Conservation (phyloP, 1,140 invertebrate genomes). For the Lepidurus arcticus region DNA sequence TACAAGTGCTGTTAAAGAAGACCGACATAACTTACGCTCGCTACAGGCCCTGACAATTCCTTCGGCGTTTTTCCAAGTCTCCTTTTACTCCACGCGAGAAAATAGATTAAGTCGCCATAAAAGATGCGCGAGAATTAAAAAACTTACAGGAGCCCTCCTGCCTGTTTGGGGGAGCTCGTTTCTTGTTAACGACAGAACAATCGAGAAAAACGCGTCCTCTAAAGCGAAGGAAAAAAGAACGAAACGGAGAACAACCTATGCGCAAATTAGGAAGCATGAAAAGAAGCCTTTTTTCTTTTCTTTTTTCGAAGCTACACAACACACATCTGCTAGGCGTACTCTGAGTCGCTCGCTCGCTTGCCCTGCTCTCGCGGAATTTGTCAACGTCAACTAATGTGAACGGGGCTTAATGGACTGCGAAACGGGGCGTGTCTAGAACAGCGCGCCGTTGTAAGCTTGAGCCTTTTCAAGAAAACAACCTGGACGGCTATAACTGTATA, state of each 20-base stretch:
- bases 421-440: neutral
- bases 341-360: neutral
- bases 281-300: neutral
- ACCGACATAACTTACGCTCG: neutral
- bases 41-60: neutral
- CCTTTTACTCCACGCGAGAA: neutral
- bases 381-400: neutral
- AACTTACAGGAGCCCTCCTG: neutral
- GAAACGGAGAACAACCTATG: neutral
- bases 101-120: neutral
- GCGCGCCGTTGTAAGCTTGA: neutral
- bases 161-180: no score
- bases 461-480: no score
- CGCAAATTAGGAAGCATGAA: neutral
- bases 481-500: no score
- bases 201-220: neutral
- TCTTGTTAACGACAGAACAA: no score
- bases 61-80: neutral
- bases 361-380: neutral
- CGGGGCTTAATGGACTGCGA: neutral
- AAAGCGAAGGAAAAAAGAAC: neutral
- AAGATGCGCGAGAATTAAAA: neutral
- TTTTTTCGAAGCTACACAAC: neutral
- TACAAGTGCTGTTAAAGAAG: neutral
- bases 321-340: conserved; percentile 16